These are phyloP conservation scores for Drosophila paucipuncta DNA, from an alignment of 2,888 invertebrate genomes.

Conservation along the genomic window DNA sequence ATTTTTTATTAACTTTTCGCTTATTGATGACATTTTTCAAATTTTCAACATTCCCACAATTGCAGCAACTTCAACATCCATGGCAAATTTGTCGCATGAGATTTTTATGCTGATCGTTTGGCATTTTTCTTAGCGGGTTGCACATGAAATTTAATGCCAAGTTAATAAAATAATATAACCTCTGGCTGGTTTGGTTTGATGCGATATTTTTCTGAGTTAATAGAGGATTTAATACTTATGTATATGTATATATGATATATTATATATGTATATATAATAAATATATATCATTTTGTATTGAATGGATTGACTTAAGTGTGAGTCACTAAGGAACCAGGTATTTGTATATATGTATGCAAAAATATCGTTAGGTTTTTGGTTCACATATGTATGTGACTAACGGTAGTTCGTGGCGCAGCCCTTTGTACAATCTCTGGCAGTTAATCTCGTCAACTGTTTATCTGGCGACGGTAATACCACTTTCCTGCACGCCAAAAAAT, in stretches of 20 bases:
- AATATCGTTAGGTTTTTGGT: conserved; percentile 4
- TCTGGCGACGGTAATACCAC: conserved; percentile 65
- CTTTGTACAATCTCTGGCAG: conserved; percentile 47
- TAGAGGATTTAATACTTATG: not conserved
- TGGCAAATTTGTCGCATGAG: conserved; percentile 76
- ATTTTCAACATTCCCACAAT: conserved; percentile 62
- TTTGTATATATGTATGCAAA: not conserved
- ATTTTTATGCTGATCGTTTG: conserved; percentile 70
- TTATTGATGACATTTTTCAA: conserved; percentile 80
- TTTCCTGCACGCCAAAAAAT: conserved; percentile 37
- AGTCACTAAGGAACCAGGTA: not conserved
- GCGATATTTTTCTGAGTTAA: conserved; percentile 17
- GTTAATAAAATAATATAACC: conserved; percentile 70
- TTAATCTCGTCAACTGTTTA: conserved; percentile 75
- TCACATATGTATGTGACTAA: conserved; percentile 31
- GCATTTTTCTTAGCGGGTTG: conserved; percentile 53
- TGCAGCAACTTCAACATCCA: conserved; percentile 28
- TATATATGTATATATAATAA: no score
- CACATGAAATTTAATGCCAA: conserved; percentile 64
- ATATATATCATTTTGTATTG: not conserved
- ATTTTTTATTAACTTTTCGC: conserved; percentile 81
- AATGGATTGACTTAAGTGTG: not conserved
- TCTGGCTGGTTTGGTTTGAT: conserved; percentile 23
- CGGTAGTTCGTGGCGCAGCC: conserved; percentile 35
- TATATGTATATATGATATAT: not conserved